phyloP scores from a whole-genome alignment of 2,113 vertebrate genomes.

The Maccullochella peelii region DNA sequence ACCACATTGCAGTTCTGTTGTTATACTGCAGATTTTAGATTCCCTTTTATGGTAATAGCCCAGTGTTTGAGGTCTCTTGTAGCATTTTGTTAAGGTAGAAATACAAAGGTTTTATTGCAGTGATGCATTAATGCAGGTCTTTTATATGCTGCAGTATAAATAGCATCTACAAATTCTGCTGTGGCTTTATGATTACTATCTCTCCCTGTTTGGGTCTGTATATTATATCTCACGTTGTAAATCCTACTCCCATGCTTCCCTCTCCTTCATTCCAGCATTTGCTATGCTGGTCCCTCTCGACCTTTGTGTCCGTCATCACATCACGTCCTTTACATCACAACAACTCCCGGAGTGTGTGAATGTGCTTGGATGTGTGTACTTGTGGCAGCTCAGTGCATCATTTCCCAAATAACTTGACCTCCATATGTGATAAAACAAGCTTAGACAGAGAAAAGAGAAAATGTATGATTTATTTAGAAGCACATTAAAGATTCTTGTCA shows the following conservation, averaged over 20 bases:
- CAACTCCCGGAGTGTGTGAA: background rate
- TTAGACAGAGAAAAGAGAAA: background rate
- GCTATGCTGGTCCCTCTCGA: background rate
- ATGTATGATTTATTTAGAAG: slow-evolving; percentile 14
- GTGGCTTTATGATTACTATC: slow-evolving; percentile 13
- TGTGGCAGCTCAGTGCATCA: slow-evolving; percentile 2
- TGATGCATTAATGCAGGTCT: slow-evolving; percentile 28
- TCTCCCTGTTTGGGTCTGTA: slow-evolving; percentile 3
- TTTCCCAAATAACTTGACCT: slow-evolving; percentile 37
- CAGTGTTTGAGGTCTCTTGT: background rate
- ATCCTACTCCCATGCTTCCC: background rate
- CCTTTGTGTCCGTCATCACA: slow-evolving; percentile 17
- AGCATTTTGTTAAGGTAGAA: slow-evolving; percentile 1
- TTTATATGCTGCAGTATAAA: slow-evolving; percentile 48
- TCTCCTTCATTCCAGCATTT: slow-evolving; percentile 12
- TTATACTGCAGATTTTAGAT: background rate
- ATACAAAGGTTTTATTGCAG: slow-evolving; percentile 18
- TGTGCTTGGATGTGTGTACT: slow-evolving; percentile 14
- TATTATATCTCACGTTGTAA: slow-evolving; percentile 22
- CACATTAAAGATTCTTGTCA: slow-evolving; percentile 17
- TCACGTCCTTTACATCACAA: slow-evolving; percentile 21
- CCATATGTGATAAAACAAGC: slow-evolving; percentile 26
- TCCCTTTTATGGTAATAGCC: background rate
- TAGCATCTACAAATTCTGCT: slow-evolving; percentile 33
- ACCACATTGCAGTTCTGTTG: background rate